Percentiles rank a stretch among this genome's conserved stretches.
Conservation (phyloP, 2,797 vertebrate genomes). For the Chaetodon trifasciatus region DNA sequence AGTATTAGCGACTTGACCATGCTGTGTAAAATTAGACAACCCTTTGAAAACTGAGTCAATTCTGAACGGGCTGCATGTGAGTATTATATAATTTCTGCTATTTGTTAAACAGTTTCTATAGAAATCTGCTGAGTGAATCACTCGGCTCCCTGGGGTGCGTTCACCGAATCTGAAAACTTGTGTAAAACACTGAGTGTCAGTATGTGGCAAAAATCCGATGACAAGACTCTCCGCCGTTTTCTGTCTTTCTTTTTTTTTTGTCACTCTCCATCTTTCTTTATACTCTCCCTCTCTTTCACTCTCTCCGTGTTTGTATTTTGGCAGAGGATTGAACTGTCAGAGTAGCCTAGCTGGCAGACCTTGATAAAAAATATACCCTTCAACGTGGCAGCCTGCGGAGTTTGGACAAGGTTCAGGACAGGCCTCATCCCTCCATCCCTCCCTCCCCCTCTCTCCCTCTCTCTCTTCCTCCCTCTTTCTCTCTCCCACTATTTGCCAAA, state of each 20-base stretch:
- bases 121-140: slow-evolving; percentile 50
- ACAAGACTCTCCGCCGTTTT: slow-evolving; percentile 14
- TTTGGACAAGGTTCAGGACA: slow-evolving; percentile 91
- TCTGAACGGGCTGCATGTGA: slow-evolving; percentile 11
- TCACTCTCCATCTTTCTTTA: slow-evolving; percentile 43
- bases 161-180: slow-evolving; percentile 40
- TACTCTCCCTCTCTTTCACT: slow-evolving; percentile 34
- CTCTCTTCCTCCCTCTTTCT: slow-evolving; percentile 21
- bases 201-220: slow-evolving; percentile 43
- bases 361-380: slow-evolving; percentile 90
- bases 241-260: slow-evolving; percentile 17
- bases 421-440: slow-evolving; percentile 74
- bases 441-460: slow-evolving; percentile 9
- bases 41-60: not conserved
- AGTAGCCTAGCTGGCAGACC: slow-evolving; percentile 93
- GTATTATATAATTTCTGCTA: slow-evolving; percentile 25
- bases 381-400: slow-evolving; percentile 90
- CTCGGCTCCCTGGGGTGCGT: not conserved
- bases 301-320: slow-evolving; percentile 67
- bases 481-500: slow-evolving; percentile 58
- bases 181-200: slow-evolving; percentile 38
- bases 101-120: slow-evolving; percentile 31
- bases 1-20: slow-evolving; percentile 12
- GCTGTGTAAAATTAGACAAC: slow-evolving; percentile 27
- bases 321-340: slow-evolving; percentile 82